phyloP scores from a whole-genome alignment of 2,113 vertebrate genomes.

The Oxyruncus cristatus region DNA sequence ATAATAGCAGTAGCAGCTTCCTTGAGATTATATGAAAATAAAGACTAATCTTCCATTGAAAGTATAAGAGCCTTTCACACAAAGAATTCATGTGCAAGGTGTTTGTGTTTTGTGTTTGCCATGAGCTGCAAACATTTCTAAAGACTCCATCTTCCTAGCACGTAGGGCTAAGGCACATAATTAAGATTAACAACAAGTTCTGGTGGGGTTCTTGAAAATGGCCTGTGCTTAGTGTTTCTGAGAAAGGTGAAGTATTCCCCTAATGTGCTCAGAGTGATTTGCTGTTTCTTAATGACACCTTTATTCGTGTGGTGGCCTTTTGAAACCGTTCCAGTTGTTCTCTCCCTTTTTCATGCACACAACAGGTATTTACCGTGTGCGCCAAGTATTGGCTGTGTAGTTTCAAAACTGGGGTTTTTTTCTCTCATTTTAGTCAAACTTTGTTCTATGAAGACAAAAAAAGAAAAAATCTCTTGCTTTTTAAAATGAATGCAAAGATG shows the following conservation, averaged over 20 bases:
- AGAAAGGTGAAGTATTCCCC: slow-evolving; percentile 23
- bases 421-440: background rate
- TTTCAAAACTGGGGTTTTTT: background rate
- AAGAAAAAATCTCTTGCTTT: background rate
- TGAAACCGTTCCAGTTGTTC: slow-evolving; percentile 27
- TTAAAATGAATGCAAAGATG: background rate
- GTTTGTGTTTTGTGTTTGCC: background rate
- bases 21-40: background rate
- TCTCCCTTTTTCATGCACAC: background rate
- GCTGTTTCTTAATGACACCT: slow-evolving; percentile 8
- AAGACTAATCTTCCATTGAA: background rate
- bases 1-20: background rate
- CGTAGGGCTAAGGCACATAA: background rate
- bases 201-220: background rate
- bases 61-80: background rate
- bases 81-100: background rate
- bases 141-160: background rate
- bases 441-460: background rate
- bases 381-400: background rate
- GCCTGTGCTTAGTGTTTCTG: background rate
- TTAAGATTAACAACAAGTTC: slow-evolving; percentile 43
- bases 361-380: background rate
- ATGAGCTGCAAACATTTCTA: background rate
- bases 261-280: slow-evolving; percentile 30
- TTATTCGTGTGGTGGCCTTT: slow-evolving; percentile 12